Evolutionary conservation across 2,888 invertebrate species (phyloP).

Genomic region (Archips crataeganus): DNA sequence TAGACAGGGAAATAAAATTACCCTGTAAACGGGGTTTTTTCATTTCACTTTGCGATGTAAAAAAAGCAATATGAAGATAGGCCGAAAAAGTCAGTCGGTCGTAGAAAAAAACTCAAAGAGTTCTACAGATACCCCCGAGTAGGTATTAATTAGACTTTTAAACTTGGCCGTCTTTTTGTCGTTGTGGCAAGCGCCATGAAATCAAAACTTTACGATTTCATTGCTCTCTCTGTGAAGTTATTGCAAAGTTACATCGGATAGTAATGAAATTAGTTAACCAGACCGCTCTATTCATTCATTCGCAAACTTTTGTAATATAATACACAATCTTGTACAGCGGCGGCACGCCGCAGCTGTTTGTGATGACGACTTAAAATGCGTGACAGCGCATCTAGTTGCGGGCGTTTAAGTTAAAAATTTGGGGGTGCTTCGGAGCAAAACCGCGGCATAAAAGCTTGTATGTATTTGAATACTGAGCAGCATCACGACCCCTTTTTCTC

Average conservation of each 20-base stretch:
- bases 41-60: slow-evolving; percentile 39
- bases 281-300: slow-evolving; percentile 29
- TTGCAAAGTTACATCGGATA: slow-evolving; percentile 20
- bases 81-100: slow-evolving; percentile 24
- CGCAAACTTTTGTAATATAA: slow-evolving; percentile 33
- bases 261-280: slow-evolving; percentile 31
- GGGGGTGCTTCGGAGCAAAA: slow-evolving; percentile 24
- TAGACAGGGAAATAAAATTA: slow-evolving; percentile 38
- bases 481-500: slow-evolving; percentile 73
- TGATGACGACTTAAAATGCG: slow-evolving; percentile 30
- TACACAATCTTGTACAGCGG: slow-evolving; percentile 26
- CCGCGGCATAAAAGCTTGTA: slow-evolving; percentile 38
- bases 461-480: slow-evolving; percentile 76
- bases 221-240: slow-evolving; percentile 9
- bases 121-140: slow-evolving; percentile 27
- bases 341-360: slow-evolving; percentile 17
- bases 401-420: slow-evolving; percentile 28
- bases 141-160: slow-evolving; percentile 39
- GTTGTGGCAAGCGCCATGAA: slow-evolving; percentile 21
- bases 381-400: slow-evolving; percentile 19
- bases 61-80: slow-evolving; percentile 40
- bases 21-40: slow-evolving; percentile 39
- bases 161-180: slow-evolving; percentile 38
- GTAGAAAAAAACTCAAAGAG: slow-evolving; percentile 35
- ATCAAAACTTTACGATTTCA: slow-evolving; percentile 30